Evolutionary conservation across 2,888 invertebrate species (phyloP).

Genomic region (Scelioninae gen. 2): DNA sequence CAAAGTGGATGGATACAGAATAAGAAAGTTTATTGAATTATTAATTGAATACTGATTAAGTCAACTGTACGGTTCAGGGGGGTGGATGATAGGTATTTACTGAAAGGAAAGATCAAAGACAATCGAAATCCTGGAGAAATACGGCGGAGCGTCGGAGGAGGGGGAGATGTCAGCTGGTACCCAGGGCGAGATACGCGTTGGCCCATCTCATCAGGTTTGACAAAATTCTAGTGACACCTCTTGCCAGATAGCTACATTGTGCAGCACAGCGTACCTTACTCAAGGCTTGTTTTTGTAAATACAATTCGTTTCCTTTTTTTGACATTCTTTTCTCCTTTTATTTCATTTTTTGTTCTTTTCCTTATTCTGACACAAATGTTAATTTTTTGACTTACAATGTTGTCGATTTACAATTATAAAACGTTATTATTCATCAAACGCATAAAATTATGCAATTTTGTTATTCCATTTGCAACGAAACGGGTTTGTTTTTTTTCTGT

Average conservation of each 20-base stretch:
- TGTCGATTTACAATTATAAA: background rate
- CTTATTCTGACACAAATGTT: background rate
- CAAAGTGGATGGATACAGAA: conserved; percentile 55
- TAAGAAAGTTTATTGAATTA: conserved; percentile 38
- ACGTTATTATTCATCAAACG: background rate
- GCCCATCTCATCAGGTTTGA: conserved; percentile 84
- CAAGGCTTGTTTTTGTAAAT: conserved; percentile 66
- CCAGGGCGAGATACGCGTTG: conserved; percentile 87
- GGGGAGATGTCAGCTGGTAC: conserved; percentile 79
- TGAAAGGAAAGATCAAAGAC: conserved; percentile 73
- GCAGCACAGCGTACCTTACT: conserved; percentile 71
- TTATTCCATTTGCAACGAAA: conserved; percentile 9
- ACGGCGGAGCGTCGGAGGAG: conserved; percentile 75
- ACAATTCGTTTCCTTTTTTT: conserved; percentile 14
- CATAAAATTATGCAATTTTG: conserved; percentile 2
- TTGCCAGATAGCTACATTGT: conserved; percentile 71
- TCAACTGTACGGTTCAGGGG: conserved; percentile 71
- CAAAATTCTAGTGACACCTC: conserved; percentile 69
- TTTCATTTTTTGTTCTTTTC: too few relatives aligned
- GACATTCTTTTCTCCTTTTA: too few relatives aligned
- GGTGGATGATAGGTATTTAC: conserved; percentile 74
- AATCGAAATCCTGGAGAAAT: conserved; percentile 75
- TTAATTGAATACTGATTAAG: conserved; percentile 53
- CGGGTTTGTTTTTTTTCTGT: too few relatives aligned
- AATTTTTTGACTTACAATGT: too few relatives aligned